Conservation (phyloP, 1,140 invertebrate species). For the Daktulosphaira vitifoliae region DNA sequence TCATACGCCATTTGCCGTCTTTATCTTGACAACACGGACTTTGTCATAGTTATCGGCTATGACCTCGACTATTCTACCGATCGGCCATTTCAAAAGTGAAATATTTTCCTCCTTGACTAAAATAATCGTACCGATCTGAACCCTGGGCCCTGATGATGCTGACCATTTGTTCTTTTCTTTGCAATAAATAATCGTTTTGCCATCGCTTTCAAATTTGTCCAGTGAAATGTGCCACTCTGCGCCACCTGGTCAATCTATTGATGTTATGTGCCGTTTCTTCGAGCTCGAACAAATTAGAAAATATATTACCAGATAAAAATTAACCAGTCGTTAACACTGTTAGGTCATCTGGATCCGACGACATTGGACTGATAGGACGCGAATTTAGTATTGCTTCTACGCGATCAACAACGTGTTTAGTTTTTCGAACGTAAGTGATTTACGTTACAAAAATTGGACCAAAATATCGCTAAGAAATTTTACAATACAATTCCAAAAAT, state of each 20-base stretch:
- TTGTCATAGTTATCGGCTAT: background rate
- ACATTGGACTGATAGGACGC: slow-evolving; percentile 38
- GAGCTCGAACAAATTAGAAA: slow-evolving; percentile 14
- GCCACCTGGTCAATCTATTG: slow-evolving; percentile 32
- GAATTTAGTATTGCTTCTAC: slow-evolving; percentile 42
- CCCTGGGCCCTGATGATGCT: too few relatives aligned
- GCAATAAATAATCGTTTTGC: slow-evolving; percentile 38
- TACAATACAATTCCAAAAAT: too few relatives aligned
- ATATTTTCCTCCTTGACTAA: background rate
- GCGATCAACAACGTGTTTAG: too few relatives aligned
- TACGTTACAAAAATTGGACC: too few relatives aligned
- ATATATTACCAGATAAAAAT: slow-evolving; percentile 38
- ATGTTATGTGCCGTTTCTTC: slow-evolving; percentile 17
- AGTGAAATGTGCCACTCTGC: slow-evolving; percentile 20
- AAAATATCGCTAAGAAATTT: too few relatives aligned
- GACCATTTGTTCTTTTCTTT: slow-evolving; percentile 36
- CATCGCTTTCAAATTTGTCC: slow-evolving; percentile 39
- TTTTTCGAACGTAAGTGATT: too few relatives aligned
- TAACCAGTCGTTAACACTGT: slow-evolving; percentile 38
- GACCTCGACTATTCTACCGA: background rate
- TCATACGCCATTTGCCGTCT: too few relatives aligned
- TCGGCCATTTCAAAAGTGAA: background rate
- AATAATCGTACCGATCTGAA: too few relatives aligned
- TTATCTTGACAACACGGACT: background rate
- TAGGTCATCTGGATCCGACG: background rate